Evolutionary conservation across 2,888 invertebrate genomes (phyloP).

Genomic region (Amiota mariae): DNA sequence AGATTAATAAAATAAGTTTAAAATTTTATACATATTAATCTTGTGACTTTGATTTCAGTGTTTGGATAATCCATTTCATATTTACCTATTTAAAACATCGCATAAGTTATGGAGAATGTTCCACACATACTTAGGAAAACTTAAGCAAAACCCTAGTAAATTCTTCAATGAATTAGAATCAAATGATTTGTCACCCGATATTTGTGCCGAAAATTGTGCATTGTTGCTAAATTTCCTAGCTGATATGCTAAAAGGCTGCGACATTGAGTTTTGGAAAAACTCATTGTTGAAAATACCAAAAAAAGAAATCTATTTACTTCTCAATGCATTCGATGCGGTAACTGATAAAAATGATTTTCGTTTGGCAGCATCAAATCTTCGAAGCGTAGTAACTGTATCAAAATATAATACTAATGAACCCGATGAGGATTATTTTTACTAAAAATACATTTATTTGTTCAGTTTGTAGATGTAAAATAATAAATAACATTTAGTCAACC

Average conservation of each 20-base stretch:
- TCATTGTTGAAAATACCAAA: slow-evolving; percentile 36
- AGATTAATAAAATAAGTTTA: neutral
- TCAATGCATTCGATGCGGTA: slow-evolving; percentile 43
- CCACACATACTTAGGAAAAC: slow-evolving; percentile 50
- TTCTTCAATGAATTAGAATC: slow-evolving; percentile 56
- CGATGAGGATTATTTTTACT: too few relatives aligned
- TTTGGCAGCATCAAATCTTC: neutral
- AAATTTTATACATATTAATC: neutral
- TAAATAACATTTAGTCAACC: neutral
- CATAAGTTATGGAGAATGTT: slow-evolving; percentile 65
- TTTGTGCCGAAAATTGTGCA: slow-evolving; percentile 49
- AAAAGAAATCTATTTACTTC: slow-evolving; percentile 43
- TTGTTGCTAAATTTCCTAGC: slow-evolving; percentile 53
- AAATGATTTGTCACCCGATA: slow-evolving; percentile 51
- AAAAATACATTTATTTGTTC: too few relatives aligned
- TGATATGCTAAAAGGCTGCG: slow-evolving; percentile 41
- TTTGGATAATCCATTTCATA: slow-evolving; percentile 69
- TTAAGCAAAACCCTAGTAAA: slow-evolving; percentile 38
- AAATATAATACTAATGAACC: too few relatives aligned
- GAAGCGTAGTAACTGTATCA: neutral
- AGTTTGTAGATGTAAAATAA: slow-evolving; percentile 22
- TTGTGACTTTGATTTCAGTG: slow-evolving; percentile 58
- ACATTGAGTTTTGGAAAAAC: slow-evolving; percentile 41
- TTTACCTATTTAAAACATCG: slow-evolving; percentile 62
- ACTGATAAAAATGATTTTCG: slow-evolving; percentile 15